These are phyloP conservation scores for Daphoenositta chrysoptera DNA, from an alignment of 2,113 vertebrate genomes.

Conservation along the genomic window DNA sequence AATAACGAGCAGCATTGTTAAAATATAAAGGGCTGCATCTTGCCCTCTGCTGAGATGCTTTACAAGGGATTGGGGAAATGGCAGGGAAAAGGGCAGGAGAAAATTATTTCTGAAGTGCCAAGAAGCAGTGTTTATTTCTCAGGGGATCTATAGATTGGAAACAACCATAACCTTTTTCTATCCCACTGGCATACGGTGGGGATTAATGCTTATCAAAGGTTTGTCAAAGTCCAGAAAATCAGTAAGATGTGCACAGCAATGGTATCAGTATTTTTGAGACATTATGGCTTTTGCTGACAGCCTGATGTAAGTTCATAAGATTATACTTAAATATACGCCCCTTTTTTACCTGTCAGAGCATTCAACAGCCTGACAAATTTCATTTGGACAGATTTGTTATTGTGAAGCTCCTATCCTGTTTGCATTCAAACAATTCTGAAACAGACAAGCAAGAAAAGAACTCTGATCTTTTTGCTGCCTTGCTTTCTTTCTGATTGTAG, in stretches of 20 bases:
- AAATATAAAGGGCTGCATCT: constrained; percentile 34
- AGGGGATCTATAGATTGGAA: background rate
- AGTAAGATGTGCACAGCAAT: background rate
- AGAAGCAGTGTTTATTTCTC: background rate
- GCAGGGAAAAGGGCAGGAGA: constrained; percentile 27
- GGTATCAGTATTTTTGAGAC: background rate
- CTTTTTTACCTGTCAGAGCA: background rate
- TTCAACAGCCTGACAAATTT: background rate
- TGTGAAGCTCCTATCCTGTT: background rate
- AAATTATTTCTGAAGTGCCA: constrained; percentile 6
- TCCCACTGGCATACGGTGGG: background rate
- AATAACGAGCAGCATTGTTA: constrained; percentile 41
- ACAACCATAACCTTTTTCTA: background rate
- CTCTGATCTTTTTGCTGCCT: background rate
- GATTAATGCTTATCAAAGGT: background rate
- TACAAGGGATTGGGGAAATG: background rate
- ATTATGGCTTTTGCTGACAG: background rate
- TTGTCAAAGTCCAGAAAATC: background rate
- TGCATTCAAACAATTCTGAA: background rate
- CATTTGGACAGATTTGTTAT: background rate
- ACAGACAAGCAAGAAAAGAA: background rate
- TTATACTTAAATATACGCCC: background rate
- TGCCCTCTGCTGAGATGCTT: constrained; percentile 28
- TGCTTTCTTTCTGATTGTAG: background rate
- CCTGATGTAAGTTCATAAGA: background rate